Base-by-base conservation (phyloP, 2,113 vertebrate species). In the Lota lota region DNA sequence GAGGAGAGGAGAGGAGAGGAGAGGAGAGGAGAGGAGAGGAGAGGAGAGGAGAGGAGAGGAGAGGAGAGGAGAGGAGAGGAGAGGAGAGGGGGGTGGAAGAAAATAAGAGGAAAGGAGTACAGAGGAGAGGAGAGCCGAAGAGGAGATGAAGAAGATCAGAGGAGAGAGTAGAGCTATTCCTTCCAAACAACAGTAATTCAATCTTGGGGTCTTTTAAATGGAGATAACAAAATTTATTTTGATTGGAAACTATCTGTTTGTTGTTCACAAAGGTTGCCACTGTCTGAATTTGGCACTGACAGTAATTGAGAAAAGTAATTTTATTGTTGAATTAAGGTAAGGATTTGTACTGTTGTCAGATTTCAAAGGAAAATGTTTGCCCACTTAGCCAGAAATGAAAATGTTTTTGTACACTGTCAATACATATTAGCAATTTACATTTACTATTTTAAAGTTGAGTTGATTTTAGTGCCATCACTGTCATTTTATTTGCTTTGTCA, bases 11-110 rank as follows among this genome's bases (percentile, higher is more conserved):
- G 8, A 10, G 36, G 6, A 10, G 36, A 40, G 36, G 8, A 47
- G 40, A 47, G 40, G 40, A 12, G 40, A 47, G 7, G 40, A 10
- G 54, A 61, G 14, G 20, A 21, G 72, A 76, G 75, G 68, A 59
- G 61, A 75, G 71, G 68, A 16, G 10, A 1, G 61, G 64, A 79
- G 21, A 17, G 21, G 3, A 28, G 21, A 24, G 4, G 21, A 28
- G 14, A 14, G 22, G 21, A 22, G 60, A 14, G 11, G 12, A 15
- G 22, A 6, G 10, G 5, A 47, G 14, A 14, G 22, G 12, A 64
- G 72, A 60, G 66, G 73, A 77, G 68, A 74, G 74, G 72, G 65
- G 18, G 18, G 53, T 17, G 14, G 57, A 59, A 10, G 53, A 56
- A 17, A 17, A 10, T 12, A 7, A 33, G n/a, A 33, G 28, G 28